A percentile compares a stretch with the other conserved stretches of the same genome.
These are phyloP conservation scores for Acrossocheilus fasciatus DNA, from an alignment of 2,797 vertebrate genomes.

Conservation along the genomic window DNA sequence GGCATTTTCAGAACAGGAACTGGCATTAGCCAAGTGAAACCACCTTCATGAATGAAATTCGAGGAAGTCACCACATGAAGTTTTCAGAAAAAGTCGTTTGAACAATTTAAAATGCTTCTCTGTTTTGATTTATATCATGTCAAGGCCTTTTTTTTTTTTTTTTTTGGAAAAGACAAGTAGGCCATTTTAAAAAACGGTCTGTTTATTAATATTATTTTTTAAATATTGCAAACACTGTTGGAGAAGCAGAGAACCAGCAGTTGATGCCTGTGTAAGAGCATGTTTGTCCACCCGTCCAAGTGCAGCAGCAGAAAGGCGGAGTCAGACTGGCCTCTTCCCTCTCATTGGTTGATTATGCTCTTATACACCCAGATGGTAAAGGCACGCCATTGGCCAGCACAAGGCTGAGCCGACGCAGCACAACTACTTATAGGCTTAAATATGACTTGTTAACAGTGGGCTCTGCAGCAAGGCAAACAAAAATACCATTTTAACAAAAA, in stretches of 20 bases:
- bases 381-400: constrained; percentile 59
- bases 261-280: constrained; percentile 62
- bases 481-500: constrained; percentile 61
- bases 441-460: constrained; percentile 69
- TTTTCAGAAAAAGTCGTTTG: neutral
- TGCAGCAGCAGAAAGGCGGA: constrained; percentile 82
- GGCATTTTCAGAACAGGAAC: constrained; percentile 1
- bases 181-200: constrained; percentile 82
- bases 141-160: neutral
- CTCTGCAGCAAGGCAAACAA: constrained; percentile 73
- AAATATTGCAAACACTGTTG: constrained; percentile 82
- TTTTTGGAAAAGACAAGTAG: constrained; percentile 3
- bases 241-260: constrained; percentile 85
- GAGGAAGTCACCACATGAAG: neutral
- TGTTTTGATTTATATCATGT: neutral
- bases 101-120: neutral
- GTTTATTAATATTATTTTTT: constrained; percentile 85
- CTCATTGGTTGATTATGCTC: constrained; percentile 63
- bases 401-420: constrained; percentile 58
- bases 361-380: constrained; percentile 64
- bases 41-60: neutral
- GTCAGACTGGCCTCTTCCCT: constrained; percentile 74
- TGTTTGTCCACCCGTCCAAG: constrained; percentile 45
- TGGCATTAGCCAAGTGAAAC: constrained; percentile 1
- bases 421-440: constrained; percentile 52